A percentile compares a stretch with the other conserved stretches of the same genome.
Evolutionary conservation across 2,113 vertebrate genomes (phyloP).

Genomic region (Anarhynchus alexandrinus): DNA sequence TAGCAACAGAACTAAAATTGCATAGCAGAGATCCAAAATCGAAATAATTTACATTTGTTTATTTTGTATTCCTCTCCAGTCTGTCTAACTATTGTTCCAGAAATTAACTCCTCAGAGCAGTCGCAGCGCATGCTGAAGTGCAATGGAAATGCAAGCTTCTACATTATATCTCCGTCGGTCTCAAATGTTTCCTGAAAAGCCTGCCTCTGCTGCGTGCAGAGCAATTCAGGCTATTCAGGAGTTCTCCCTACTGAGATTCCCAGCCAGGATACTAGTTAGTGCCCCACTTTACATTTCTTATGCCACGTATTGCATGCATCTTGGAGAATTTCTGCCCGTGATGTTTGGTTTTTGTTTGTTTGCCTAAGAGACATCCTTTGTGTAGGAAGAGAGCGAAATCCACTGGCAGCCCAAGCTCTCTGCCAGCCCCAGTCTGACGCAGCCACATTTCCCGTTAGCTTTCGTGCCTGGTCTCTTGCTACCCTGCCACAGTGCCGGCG

Average conservation of each 20-base stretch:
- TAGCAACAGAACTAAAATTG: slow-evolving; percentile 3
- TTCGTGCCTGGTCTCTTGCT: neutral
- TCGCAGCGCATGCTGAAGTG: neutral
- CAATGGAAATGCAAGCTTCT: neutral
- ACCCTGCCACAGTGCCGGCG: accelerated
- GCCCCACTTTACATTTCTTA: neutral
- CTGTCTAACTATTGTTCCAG: neutral
- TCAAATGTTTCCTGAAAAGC: neutral
- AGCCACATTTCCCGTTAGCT: neutral
- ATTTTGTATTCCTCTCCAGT: neutral
- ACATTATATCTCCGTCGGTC: neutral
- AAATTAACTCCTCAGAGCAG: neutral
- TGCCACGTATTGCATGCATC: accelerated
- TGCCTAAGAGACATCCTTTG: neutral
- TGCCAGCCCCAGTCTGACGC: neutral
- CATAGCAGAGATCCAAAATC: neutral
- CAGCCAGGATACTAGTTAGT: neutral
- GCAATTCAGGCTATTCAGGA: neutral
- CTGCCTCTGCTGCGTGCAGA: neutral
- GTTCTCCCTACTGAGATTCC: neutral
- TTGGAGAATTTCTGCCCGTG: neutral
- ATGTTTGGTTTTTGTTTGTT: neutral
- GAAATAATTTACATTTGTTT: neutral
- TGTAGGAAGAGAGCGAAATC: neutral
- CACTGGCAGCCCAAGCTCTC: neutral